phyloP scores from a whole-genome alignment of 1,140 invertebrate species.

The Zophobas atratus region DNA sequence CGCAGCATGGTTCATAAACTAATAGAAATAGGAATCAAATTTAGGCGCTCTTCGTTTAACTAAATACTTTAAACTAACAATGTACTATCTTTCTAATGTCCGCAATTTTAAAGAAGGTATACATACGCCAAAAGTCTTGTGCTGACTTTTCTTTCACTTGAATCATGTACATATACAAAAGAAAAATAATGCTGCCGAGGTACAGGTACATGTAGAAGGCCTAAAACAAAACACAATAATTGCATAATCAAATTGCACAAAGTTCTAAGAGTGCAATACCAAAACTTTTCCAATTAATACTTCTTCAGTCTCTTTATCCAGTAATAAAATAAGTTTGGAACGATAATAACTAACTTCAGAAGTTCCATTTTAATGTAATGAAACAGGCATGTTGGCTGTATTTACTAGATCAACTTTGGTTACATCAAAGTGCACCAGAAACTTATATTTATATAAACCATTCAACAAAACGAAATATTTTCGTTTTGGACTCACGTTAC shows the following conservation, averaged over 20 bases:
- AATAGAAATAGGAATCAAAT: too few relatives aligned
- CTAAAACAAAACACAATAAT: conserved; percentile 40
- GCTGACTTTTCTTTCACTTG: conserved; percentile 50
- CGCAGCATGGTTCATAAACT: too few relatives aligned
- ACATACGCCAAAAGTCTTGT: conserved; percentile 21
- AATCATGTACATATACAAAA: conserved; percentile 49
- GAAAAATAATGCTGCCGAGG: conserved; percentile 49
- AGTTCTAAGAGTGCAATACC: conserved; percentile 12
- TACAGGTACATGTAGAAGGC: conserved; percentile 51
- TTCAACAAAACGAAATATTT: too few relatives aligned
- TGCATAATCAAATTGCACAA: conserved; percentile 19
- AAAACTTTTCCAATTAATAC: conserved; percentile 38
- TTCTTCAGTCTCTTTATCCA: conserved; percentile 13
- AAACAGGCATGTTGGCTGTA: not conserved
- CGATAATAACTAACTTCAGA: not conserved
- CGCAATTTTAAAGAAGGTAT: not conserved
- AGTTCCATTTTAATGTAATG: not conserved
- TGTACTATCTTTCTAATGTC: too few relatives aligned
- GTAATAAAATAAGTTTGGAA: conserved; percentile 14
- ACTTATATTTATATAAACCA: too few relatives aligned
- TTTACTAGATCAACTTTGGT: too few relatives aligned
- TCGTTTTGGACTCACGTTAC: too few relatives aligned
- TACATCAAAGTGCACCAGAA: too few relatives aligned
- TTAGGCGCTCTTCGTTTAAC: too few relatives aligned
- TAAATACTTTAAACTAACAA: too few relatives aligned